Evolutionary conservation across 1,140 invertebrate genomes (phyloP).

Genomic region (Ceratitis capitata): DNA sequence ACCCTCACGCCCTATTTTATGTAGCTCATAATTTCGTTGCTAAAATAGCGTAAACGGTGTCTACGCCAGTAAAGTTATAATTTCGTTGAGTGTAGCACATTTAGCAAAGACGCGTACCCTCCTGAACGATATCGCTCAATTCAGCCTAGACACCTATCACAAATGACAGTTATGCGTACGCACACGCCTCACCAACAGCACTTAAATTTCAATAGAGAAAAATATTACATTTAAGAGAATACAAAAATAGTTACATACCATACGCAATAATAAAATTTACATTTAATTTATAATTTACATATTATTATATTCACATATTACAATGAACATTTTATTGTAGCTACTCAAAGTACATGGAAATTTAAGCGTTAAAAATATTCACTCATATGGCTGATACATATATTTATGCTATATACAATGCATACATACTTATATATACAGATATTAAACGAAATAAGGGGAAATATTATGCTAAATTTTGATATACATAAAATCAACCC

Average conservation of each 20-base stretch:
- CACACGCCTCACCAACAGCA: neutral
- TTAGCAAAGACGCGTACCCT: neutral
- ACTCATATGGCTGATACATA: slow-evolving; percentile 7
- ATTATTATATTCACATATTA: too few relatives aligned
- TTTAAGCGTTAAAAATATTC: neutral
- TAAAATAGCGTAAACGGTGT: too few relatives aligned
- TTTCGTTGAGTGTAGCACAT: neutral
- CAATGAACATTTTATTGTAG: neutral
- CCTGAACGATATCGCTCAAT: too few relatives aligned
- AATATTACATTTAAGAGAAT: neutral
- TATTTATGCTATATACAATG: neutral
- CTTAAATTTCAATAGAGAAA: neutral
- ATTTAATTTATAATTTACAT: neutral
- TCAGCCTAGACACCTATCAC: too few relatives aligned
- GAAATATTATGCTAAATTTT: neutral
- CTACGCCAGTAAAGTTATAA: neutral
- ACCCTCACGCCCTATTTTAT: too few relatives aligned
- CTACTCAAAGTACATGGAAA: slow-evolving; percentile 37
- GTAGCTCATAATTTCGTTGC: too few relatives aligned
- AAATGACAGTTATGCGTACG: neutral
- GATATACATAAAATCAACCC: neutral
- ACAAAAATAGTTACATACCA: neutral
- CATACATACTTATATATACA: neutral
- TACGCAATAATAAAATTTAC: neutral
- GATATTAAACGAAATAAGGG: neutral